Conservation (phyloP, 2,797 vertebrate species). For the Stomatorhinus walkeri region DNA sequence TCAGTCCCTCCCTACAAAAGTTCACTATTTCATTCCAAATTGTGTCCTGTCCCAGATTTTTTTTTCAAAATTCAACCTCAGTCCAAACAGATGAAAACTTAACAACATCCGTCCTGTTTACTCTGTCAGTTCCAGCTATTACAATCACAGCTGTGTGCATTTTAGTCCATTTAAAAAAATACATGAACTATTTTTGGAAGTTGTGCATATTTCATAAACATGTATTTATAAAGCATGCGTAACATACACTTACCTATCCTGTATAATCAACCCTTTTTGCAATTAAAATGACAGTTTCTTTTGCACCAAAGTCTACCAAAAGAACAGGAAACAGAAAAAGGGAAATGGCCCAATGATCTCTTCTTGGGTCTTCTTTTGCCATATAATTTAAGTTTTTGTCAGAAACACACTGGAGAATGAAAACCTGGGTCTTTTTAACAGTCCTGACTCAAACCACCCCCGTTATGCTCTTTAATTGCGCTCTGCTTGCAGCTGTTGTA, state of each 20-base stretch:
- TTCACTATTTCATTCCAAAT: background rate
- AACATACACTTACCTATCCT: background rate
- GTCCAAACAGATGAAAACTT: background rate
- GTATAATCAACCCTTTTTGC: background rate
- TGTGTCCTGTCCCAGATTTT: background rate
- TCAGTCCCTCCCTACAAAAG: background rate
- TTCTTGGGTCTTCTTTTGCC: conserved; percentile 15
- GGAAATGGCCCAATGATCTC: conserved; percentile 7
- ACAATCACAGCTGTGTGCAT: background rate
- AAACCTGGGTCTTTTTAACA: conserved; percentile 28
- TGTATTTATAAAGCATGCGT: background rate
- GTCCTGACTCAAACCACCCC: conserved; percentile 19
- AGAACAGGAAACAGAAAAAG: background rate
- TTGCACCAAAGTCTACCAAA: conserved; percentile 2
- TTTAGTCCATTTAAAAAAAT: background rate
- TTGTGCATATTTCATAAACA: conserved; percentile 2
- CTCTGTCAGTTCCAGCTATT: background rate
- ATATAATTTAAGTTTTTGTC: conserved; percentile 33
- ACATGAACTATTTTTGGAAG: background rate
- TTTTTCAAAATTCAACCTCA: background rate
- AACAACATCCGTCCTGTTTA: background rate
- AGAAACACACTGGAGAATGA: conserved; percentile 35
- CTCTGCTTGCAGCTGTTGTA: conserved; percentile 46
- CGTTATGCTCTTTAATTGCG: conserved; percentile 48
- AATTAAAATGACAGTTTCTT: background rate